Base-by-base conservation (phyloP, 2,113 vertebrate species). In the Pedetes capensis region DNA sequence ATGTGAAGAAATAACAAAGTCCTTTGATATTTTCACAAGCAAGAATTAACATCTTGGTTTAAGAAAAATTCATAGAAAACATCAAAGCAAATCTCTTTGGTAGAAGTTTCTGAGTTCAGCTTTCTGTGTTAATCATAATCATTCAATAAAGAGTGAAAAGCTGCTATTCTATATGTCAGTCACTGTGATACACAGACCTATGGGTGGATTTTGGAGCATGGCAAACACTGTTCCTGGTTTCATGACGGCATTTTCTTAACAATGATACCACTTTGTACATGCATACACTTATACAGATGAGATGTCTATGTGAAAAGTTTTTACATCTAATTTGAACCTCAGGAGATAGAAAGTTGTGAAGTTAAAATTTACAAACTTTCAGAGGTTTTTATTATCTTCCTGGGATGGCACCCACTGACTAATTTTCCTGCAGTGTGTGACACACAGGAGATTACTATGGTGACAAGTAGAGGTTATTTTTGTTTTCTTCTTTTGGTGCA, bases 11-110 rank as follows among this genome's bases (percentile, higher is more conserved):
- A 84, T 85, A 92, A 71, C 53, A 90, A 96, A 95, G 44, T 84
- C 23, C 23, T 96, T 93, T 93, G 87, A 82, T 90, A 69, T 49
- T 96, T 95, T 92, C 29, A 37, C 37, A 78, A 34, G 17, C 34
- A 79, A 63, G 34, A 91, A 89, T 92, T 92, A 96, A 95, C 37
- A 76, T 95, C 44, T 92, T 85, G 20, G 22, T 72, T 84, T 88
- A 64, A 92, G 78, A 88, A 90, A 82, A 88, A 88, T 64, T 29
- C 44, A 71, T 4, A 51, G 39, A 14, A 94, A 90, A 89, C 37
- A 27, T 86, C 39, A 93, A 93, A 96, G 53, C 63, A 34, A 94
- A 82, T 90, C 20, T 83, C 18, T 79, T 59, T 88, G 44, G 61
- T 93, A 51, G 42, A 89, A 78, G 44, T 78, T n/a, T 72, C 64